A percentile compares a stretch with the other conserved stretches of the same genome.
Conservation (phyloP, 1,140 invertebrate species). For the Brachionus asplanchnoidis region DNA sequence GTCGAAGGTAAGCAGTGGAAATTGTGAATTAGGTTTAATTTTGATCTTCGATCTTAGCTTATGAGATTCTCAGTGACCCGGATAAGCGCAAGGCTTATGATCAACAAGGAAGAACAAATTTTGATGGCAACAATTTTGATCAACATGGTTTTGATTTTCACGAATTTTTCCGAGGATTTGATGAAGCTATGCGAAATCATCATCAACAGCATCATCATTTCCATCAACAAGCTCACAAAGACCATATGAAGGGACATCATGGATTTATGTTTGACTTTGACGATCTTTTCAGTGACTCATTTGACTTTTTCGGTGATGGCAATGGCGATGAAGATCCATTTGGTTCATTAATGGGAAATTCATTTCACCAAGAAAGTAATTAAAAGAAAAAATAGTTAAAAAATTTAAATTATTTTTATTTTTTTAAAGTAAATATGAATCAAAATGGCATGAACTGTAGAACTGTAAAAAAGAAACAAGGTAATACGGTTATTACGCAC, state of each 20-base stretch:
- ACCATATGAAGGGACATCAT: slow-evolving; percentile 18
- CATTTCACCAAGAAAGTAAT: slow-evolving; percentile 31
- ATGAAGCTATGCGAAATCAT: slow-evolving; percentile 31
- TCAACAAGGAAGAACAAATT: neutral
- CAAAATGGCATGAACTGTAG: slow-evolving; percentile 31
- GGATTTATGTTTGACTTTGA: slow-evolving; percentile 38
- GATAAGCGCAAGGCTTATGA: slow-evolving; percentile 20
- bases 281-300: slow-evolving; percentile 29
- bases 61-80: slow-evolving; percentile 25
- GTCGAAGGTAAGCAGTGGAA: neutral
- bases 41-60: neutral
- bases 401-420: neutral
- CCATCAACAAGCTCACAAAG: slow-evolving; percentile 2
- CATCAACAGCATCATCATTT: slow-evolving; percentile 18
- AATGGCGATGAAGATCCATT: neutral
- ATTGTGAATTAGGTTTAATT: neutral
- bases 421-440: slow-evolving; percentile 23
- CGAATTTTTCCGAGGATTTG: slow-evolving; percentile 32
- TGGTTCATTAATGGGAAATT: neutral
- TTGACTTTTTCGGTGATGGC: slow-evolving; percentile 1
- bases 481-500: slow-evolving; percentile 34
- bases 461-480: slow-evolving; percentile 28
- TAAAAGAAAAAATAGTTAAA: neutral
- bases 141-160: slow-evolving; percentile 25
- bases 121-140: neutral